These are phyloP conservation scores for Psittacus erithacus DNA, from an alignment of 2,113 vertebrate genomes.

Conservation along the genomic window DNA sequence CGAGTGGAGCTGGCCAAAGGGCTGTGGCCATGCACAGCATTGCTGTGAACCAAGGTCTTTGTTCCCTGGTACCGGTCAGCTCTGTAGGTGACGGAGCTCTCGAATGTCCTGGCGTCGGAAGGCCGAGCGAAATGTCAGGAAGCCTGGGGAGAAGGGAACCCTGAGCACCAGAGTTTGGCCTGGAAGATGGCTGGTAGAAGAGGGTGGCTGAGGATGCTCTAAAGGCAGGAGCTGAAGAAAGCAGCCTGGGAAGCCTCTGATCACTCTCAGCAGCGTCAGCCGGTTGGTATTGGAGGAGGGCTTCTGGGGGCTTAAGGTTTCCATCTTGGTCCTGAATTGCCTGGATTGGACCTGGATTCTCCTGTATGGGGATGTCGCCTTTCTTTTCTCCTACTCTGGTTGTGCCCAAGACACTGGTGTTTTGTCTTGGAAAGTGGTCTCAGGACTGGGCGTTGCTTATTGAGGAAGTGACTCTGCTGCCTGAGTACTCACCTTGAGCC, in stretches of 20 bases:
- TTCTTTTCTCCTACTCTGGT: neutral
- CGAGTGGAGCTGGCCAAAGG: neutral
- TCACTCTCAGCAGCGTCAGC: neutral
- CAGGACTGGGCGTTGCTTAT: neutral
- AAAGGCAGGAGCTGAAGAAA: neutral
- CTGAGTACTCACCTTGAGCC: neutral
- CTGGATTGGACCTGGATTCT: neutral
- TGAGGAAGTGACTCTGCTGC: neutral
- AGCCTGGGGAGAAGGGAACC: neutral
- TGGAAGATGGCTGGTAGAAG: neutral
- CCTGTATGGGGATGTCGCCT: neutral
- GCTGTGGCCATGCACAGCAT: neutral
- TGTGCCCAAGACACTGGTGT: neutral
- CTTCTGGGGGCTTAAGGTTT: neutral
- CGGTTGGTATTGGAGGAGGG: neutral
- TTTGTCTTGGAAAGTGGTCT: neutral
- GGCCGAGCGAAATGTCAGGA: neutral
- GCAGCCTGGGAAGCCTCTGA: neutral
- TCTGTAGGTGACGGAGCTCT: neutral
- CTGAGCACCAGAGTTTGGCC: neutral
- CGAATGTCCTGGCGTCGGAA: neutral
- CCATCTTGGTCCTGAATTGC: neutral
- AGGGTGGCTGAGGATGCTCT: neutral
- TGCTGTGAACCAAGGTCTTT: neutral
- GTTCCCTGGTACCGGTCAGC: too few relatives aligned